Evolutionary conservation across 2,888 invertebrate genomes (phyloP), one percentile per base, ranked within the genome.

Genomic region (Stenurella melanura): DNA sequence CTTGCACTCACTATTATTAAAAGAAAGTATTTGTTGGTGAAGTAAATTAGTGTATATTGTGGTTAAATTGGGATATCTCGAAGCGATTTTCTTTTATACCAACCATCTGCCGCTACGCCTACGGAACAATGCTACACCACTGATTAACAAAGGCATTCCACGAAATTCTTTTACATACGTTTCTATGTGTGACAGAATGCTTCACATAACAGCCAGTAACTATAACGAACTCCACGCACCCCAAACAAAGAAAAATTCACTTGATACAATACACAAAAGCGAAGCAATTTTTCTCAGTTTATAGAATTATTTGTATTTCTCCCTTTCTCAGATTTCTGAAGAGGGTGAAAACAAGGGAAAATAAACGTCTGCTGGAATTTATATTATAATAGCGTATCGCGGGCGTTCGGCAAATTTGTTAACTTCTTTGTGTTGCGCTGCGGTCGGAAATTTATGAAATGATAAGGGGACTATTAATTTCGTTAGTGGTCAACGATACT

Each of bases 211-310:
- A 15, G 38, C 10, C 42, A 42, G 50, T 50, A 30, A 38, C 42
- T 64, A 30, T 64, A 64, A 64, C 64, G 42, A 64, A 64, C 64
- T 42, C 64, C 64, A 18, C 38, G 42, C 18, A 12, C 64, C 42
- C 64, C 18, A 64, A 64, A 38, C 38, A 64, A 64, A 64, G 64
- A 64, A 64, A 64, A 64, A 42, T 64, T 64, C 64, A 42, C 38
- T 64, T 19, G 64, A 64, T 64, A 64, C 64, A 64, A 64, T 64
- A 64, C 64, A 42, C 64, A 64, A 50, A 64, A 64, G 38, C 38
- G 38, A 21, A 64, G 64, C 64, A 19, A 64, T 64, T 64, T 64
- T 38, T 64, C 64, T 21, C 64, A 64, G 42, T 64, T 64, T 64
- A 64, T 64, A 21, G 64, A 64, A 64, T 64, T 64, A 64, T 64